Percentiles rank a stretch among this genome's conserved stretches.
These are phyloP conservation scores for Rhagonycha lutea DNA, from an alignment of 2,888 invertebrate genomes.

Conservation along the genomic window DNA sequence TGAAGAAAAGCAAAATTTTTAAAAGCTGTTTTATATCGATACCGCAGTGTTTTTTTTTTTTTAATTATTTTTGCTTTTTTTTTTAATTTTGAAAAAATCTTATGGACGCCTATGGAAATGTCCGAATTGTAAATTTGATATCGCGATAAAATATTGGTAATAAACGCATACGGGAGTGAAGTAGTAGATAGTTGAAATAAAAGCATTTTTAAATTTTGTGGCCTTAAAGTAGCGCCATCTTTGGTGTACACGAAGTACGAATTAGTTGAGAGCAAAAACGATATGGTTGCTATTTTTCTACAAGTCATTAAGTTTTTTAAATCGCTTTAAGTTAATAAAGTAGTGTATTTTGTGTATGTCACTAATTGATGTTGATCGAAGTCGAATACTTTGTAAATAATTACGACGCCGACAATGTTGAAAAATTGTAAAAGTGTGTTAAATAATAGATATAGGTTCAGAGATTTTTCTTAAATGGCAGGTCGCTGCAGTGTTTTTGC, in stretches of 20 bases:
- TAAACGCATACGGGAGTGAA: neutral
- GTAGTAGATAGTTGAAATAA: neutral
- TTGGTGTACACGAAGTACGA: conserved; percentile 15
- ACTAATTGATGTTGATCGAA: conserved; percentile 13
- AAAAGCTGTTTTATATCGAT: no score
- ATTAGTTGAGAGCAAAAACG: conserved; percentile 31
- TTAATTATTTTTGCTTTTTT: no score
- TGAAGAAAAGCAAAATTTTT: no score
- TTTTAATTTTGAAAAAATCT: no score
- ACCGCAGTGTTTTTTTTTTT: no score
- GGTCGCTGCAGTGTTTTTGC: conserved; percentile 40
- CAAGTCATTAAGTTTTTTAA: conserved; percentile 39
- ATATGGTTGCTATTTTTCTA: conserved; percentile 44
- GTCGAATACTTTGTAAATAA: neutral
- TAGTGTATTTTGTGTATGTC: conserved; percentile 30
- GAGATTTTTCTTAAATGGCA: conserved; percentile 35
- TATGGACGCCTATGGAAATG: no score
- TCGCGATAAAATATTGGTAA: no score
- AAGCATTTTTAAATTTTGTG: conserved; percentile 14
- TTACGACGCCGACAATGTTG: conserved; percentile 10
- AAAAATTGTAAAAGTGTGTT: conserved; percentile 21
- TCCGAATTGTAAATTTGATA: no score
- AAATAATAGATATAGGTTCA: conserved; percentile 23
- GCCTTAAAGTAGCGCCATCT: conserved; percentile 26
- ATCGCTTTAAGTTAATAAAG: conserved; percentile 31